Evolutionary conservation across 2,888 invertebrate species (phyloP).

Genomic region (Lepidochitona cinerea): DNA sequence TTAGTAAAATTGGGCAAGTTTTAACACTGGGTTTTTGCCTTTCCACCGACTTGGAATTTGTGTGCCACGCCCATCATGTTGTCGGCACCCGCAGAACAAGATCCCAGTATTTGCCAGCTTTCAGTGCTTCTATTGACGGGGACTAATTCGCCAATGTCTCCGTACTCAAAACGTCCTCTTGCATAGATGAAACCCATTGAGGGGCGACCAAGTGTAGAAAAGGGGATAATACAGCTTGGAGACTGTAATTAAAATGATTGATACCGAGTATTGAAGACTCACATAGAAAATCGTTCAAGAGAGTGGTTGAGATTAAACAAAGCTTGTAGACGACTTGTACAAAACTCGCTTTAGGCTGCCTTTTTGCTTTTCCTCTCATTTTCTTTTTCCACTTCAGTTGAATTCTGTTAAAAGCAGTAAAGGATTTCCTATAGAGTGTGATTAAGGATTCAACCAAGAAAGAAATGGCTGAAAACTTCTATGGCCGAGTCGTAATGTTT

Average conservation of each 20-base stretch:
- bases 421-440: background rate
- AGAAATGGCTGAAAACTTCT: background rate
- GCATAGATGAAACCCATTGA: conserved; percentile 5
- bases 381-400: background rate
- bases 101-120: background rate
- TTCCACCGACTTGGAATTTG: background rate
- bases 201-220: conserved; percentile 1
- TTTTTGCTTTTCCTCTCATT: background rate
- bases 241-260: conserved; percentile 2
- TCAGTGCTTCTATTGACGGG: background rate
- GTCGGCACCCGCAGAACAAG: background rate
- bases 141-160: background rate
- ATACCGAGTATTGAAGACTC: background rate
- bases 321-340: background rate
- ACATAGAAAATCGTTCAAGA: background rate
- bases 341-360: background rate
- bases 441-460: background rate
- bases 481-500: background rate
- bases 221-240: background rate
- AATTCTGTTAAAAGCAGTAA: background rate
- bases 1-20: background rate
- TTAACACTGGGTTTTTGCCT: background rate
- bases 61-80: background rate
- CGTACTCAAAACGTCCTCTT: conserved; percentile 4
- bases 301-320: background rate